These are phyloP conservation scores for Leucophora obtusa DNA, from an alignment of 2,888 invertebrate genomes.

Conservation along the genomic window DNA sequence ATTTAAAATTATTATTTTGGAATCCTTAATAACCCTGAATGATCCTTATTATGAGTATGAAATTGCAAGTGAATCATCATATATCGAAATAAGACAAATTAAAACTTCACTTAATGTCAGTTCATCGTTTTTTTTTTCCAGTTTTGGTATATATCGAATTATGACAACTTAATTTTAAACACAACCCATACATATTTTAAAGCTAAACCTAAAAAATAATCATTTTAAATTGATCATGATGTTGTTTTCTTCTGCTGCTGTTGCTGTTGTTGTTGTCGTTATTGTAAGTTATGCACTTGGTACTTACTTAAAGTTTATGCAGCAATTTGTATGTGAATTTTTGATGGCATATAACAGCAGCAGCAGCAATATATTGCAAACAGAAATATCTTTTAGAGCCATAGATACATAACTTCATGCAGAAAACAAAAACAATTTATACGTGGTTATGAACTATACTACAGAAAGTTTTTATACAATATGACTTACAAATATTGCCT, in stretches of 20 bases:
- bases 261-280: slow-evolving; percentile 20
- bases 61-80: slow-evolving; percentile 49
- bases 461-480: slow-evolving; percentile 34
- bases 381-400: slow-evolving; percentile 43
- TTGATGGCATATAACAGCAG: slow-evolving; percentile 39
- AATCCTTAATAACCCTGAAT: background rate
- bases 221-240: slow-evolving; percentile 57
- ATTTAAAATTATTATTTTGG: slow-evolving; percentile 2
- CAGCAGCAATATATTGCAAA: slow-evolving; percentile 21
- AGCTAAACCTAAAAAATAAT: slow-evolving; percentile 32
- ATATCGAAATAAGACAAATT: slow-evolving; percentile 58
- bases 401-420: background rate
- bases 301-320: slow-evolving; percentile 29
- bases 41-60: background rate
- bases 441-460: slow-evolving; percentile 31
- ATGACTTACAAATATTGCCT: slow-evolving; percentile 44
- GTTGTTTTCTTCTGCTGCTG: background rate
- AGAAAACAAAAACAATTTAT: background rate
- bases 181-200: slow-evolving; percentile 20
- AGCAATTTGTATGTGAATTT: slow-evolving; percentile 60
- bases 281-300: slow-evolving; percentile 53
- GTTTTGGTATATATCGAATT: slow-evolving; percentile 54
- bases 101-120: slow-evolving; percentile 60
- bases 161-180: slow-evolving; percentile 60
- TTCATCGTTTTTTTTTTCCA: slow-evolving; percentile 2